phyloP scores from a whole-genome alignment of 2,113 vertebrate genomes.

The Callionymus lyra region DNA sequence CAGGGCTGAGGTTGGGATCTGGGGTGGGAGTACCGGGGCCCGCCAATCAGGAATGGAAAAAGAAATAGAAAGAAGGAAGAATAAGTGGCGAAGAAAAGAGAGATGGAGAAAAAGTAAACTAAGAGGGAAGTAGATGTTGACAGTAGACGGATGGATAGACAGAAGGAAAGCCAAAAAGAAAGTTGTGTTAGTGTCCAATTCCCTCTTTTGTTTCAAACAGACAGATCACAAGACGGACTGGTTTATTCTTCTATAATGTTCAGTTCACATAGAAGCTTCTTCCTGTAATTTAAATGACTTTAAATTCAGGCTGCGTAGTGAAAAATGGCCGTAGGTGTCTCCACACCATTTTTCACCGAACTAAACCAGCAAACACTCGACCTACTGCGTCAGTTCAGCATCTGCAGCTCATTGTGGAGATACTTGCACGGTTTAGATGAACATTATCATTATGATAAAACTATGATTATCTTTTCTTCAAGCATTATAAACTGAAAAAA shows the following conservation, averaged over 20 bases:
- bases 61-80: neutral
- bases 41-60: conserved; percentile 23
- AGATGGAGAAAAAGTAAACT: neutral
- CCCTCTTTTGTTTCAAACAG: conserved; percentile 6
- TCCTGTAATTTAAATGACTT: no score
- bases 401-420: no score
- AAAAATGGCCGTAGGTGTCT: no score
- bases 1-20: conserved; percentile 64
- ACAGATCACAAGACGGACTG: conserved; percentile 25
- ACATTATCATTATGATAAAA: no score
- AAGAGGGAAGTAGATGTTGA: conserved; percentile 19
- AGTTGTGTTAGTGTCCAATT: conserved; percentile 22
- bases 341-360: no score
- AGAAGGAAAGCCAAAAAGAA: conserved; percentile 3
- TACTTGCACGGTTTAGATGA: no score
- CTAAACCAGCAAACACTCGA: no score
- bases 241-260: conserved; percentile 11
- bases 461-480: no score
- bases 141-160: conserved; percentile 6
- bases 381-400: no score
- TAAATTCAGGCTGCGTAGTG: no score
- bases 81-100: conserved; percentile 11
- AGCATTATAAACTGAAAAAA: no score
- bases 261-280: no score
- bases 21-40: conserved; percentile 11